Conservation (phyloP, 2,113 vertebrate species). For the Bombycilla garrulus region DNA sequence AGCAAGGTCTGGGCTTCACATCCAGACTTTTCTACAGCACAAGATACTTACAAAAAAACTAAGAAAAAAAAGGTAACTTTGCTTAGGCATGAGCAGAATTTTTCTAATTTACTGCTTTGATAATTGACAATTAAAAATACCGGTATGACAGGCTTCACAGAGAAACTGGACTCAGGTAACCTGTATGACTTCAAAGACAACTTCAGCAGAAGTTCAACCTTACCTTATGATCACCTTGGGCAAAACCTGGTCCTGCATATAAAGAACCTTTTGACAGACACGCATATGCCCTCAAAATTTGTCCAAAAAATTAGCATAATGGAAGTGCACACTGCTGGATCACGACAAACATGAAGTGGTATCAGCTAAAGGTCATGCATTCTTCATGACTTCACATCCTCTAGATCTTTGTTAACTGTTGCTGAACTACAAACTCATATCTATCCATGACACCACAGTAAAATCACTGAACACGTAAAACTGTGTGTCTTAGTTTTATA, state of each 20-base stretch:
- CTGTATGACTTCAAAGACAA: neutral
- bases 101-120: neutral
- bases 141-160: neutral
- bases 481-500: neutral
- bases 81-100: neutral
- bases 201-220: neutral
- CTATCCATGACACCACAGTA: neutral
- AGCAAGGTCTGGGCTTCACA: neutral
- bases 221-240: neutral
- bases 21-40: neutral
- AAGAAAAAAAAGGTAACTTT: neutral
- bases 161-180: neutral
- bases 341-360: accelerated
- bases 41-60: neutral
- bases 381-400: neutral
- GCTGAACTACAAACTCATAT: neutral
- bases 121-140: neutral
- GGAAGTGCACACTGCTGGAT: neutral
- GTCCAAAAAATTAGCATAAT: neutral
- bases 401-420: neutral
- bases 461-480: neutral
- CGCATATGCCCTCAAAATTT: neutral
- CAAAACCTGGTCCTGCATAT: neutral
- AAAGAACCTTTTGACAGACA: neutral
- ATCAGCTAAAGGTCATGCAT: neutral